Base-by-base conservation (phyloP, 2,888 invertebrate genomes). In the Stenurella melanura region DNA sequence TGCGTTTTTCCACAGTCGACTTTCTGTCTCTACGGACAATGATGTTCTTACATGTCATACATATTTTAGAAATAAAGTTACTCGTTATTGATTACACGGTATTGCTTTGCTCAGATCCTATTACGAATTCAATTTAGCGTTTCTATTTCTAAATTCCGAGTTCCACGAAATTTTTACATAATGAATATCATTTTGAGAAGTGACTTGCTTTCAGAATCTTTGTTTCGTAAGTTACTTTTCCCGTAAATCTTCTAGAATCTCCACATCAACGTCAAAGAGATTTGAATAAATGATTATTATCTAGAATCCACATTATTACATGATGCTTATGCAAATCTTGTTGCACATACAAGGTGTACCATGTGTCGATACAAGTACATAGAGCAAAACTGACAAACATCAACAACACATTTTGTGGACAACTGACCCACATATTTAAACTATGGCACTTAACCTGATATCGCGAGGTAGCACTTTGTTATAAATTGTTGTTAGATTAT, bases 11-110 rank as follows among this genome's bases (percentile, higher is more conserved):
- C 74, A 57, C 61, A 68, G 64, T 77, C 71, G 34, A 30, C 68
- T 63, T 75, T 73, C 58, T 21, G 73, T 77, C 57, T 66, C 26
- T 63, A 50, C 63, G 63, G 58, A 26, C 63, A 21, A 42, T 21
- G 26, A 67, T 19, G 68, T 42, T 57, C 66, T 74, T 64, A 66
- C 70, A 66, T 70, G 60, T 57, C 75, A 73, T 75, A 69, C 66
- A 75, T 75, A 66, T 70, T 78, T 78, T 73, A 73, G 42, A 12
- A 34, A 56, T 64, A 72, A 63, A 64, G 69, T 58, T 74, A 63
- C 68, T 63, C 56, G 60, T 38, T 71, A 74, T 72, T 68, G 68
- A 71, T 58, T 60, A 17, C 21, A 58, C 26, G 70, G 70, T 57
- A 69, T 69, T 57, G 38, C 69, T 19, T 70, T 18, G 42, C 60